Percentiles rank a stretch among this genome's conserved stretches.
phyloP scores from a whole-genome alignment of 2,113 vertebrate genomes.

The Mesocricetus auratus region DNA sequence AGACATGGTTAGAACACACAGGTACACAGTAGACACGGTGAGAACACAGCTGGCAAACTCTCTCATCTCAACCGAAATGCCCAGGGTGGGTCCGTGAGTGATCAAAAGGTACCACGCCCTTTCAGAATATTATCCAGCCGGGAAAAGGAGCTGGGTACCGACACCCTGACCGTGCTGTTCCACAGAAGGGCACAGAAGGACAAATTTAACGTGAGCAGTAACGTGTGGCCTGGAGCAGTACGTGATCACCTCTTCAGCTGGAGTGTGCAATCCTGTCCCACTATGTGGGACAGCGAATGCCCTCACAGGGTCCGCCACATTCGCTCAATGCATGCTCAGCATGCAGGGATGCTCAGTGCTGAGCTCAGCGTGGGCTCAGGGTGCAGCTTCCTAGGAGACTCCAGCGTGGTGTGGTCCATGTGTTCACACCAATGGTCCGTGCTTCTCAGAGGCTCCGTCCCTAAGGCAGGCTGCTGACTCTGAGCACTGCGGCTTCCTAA shows the following conservation, averaged over 20 bases:
- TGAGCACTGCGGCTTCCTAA: background rate
- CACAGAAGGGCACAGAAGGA: background rate
- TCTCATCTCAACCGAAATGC: background rate
- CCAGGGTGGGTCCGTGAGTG: accelerated
- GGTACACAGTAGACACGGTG: accelerated
- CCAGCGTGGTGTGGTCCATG: accelerated
- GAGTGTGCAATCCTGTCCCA: no score
- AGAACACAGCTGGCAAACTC: background rate
- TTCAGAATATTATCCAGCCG: background rate
- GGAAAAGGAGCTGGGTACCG: background rate
- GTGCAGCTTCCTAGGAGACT: background rate
- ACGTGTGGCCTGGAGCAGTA: accelerated
- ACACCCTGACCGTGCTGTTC: no score
- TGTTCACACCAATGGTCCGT: accelerated
- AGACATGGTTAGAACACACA: no score
- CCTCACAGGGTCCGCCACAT: background rate
- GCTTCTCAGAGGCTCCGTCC: background rate
- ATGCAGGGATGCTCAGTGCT: background rate
- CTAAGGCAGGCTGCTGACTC: background rate
- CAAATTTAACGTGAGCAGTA: accelerated
- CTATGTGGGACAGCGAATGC: background rate
- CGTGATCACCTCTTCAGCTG: background rate
- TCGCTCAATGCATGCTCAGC: background rate
- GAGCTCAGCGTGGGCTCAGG: background rate
- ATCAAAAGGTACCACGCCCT: accelerated